Conservation (phyloP, 2,797 vertebrate species). For the Delichon dasypus region DNA sequence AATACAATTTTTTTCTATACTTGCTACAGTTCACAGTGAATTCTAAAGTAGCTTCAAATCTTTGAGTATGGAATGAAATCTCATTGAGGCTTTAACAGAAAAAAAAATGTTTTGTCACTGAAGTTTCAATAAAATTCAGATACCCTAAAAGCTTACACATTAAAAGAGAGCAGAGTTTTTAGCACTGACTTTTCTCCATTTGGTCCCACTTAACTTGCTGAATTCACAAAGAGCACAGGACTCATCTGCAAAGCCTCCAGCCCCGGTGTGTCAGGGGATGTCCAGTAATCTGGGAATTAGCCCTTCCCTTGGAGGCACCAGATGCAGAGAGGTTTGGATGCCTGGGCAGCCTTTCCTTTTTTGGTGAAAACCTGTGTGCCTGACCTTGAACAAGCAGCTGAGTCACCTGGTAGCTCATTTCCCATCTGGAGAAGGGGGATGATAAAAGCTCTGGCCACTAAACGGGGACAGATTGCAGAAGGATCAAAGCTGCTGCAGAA, state of each 20-base stretch:
- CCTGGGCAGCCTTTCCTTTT: neutral
- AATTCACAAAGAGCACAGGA: neutral
- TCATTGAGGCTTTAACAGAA: neutral
- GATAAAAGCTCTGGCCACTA: neutral
- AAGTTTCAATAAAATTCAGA: neutral
- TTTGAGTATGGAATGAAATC: neutral
- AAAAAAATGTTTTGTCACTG: neutral
- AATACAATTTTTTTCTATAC: neutral
- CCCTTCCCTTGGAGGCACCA: neutral
- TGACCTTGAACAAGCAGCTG: neutral
- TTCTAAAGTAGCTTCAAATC: neutral
- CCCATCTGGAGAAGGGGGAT: neutral
- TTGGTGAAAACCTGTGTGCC: fast-evolving
- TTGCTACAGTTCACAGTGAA: neutral
- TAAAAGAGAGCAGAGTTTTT: neutral
- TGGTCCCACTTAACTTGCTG: neutral
- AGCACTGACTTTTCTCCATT: neutral
- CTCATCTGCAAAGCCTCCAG: neutral
- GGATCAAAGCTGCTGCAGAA: neutral
- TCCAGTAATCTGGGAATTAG: neutral
- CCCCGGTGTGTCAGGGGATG: neutral
- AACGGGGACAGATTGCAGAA: neutral
- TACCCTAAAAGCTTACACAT: neutral
- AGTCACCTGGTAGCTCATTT: neutral
- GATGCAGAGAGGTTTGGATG: neutral